phyloP scores from a whole-genome alignment of 2,113 vertebrate species.

The Phalacrocorax aristotelis region DNA sequence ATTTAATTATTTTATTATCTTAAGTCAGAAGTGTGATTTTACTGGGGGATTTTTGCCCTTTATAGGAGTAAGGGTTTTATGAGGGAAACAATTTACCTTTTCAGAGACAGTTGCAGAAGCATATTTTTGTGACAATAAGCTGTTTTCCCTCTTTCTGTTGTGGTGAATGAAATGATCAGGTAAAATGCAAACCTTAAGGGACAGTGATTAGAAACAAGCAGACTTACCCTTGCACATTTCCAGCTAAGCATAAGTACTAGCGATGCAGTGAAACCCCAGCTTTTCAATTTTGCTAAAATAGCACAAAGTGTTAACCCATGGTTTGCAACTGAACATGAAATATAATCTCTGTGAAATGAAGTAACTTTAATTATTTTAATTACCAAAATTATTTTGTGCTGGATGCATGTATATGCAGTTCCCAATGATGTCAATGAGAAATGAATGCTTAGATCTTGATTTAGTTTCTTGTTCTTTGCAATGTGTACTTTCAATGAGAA shows the following conservation, averaged over 20 bases:
- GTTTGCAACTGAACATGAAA: not conserved
- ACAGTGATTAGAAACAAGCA: not conserved
- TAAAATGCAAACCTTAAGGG: not conserved
- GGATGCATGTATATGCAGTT: not conserved
- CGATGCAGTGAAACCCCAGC: not conserved
- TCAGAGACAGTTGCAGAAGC: not conserved
- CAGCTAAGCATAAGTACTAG: not conserved
- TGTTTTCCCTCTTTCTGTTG: not conserved
- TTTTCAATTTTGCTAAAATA: not conserved
- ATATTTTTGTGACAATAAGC: not conserved
- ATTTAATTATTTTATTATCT: not conserved
- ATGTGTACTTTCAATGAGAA: not conserved
- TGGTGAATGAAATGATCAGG: not conserved
- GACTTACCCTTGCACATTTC: not conserved
- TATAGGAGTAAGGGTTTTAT: not conserved
- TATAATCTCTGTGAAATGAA: not conserved
- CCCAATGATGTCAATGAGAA: not conserved
- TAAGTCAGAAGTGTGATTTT: not conserved
- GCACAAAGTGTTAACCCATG: not conserved
- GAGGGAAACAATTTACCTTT: not conserved
- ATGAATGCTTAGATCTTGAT: not conserved
- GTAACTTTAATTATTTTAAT: constrained; percentile 23
- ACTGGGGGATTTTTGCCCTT: not conserved
- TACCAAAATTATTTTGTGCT: not conserved
- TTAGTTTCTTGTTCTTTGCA: not conserved